These are phyloP conservation scores for Hypotaenidia okinawae DNA, from an alignment of 2,797 vertebrate genomes.

Conservation along the genomic window DNA sequence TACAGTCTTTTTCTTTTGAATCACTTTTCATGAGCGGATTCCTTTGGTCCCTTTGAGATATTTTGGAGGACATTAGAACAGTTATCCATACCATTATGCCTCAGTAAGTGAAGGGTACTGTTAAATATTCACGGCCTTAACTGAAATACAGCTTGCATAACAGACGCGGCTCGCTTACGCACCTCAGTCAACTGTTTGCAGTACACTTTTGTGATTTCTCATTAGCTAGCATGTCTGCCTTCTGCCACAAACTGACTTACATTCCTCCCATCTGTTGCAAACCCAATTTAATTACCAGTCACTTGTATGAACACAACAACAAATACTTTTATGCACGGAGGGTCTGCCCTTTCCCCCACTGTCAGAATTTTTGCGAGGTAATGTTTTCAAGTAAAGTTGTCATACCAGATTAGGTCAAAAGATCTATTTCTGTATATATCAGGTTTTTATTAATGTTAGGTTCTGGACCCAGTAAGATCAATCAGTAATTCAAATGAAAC, in stretches of 20 bases:
- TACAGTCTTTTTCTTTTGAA: background rate
- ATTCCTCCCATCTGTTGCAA: constrained; percentile 69
- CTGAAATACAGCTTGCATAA: background rate
- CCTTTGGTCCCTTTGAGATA: background rate
- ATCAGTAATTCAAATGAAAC: background rate
- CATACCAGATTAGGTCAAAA: background rate
- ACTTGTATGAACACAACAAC: background rate
- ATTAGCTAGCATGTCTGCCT: constrained; percentile 53
- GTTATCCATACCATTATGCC: background rate
- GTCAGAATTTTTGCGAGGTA: background rate
- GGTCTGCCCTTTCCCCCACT: background rate
- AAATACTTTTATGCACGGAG: background rate
- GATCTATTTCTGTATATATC: background rate
- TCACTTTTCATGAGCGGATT: background rate
- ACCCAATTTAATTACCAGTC: constrained; percentile 60
- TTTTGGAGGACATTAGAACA: background rate
- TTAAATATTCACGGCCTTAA: constrained; percentile 31
- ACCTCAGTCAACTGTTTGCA: constrained; percentile 19
- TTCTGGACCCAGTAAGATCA: background rate
- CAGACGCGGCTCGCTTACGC: background rate
- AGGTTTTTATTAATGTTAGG: background rate
- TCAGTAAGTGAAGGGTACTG: background rate
- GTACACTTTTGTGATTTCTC: constrained; percentile 49
- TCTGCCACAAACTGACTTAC: constrained; percentile 65
- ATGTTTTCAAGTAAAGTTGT: background rate